Base-by-base conservation (phyloP, 2,888 invertebrate genomes). In the Platycheirus rosarum region DNA sequence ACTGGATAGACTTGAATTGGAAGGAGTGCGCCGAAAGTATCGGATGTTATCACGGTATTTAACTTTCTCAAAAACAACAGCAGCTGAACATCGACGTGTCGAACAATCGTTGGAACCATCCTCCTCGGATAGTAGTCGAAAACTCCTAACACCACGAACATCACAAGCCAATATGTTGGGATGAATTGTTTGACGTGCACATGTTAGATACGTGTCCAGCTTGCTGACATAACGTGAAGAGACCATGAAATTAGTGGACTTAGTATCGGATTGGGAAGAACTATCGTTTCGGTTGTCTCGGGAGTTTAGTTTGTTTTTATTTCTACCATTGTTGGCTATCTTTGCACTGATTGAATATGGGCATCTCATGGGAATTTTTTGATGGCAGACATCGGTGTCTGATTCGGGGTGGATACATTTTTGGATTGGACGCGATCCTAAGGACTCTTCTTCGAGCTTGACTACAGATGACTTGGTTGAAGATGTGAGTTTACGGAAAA, bases 11-110 rank as follows among this genome's bases (percentile, higher is more conserved):
- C 89, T 89, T 60, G 89, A 88, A 66, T 86, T 89, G 68, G 90
- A 88, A 63, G 90, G 90, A 32, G 91, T 89, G 53, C 89, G 89
- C 8, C 89, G 86, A 3, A 90, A 85, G 74, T 90, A 91, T 49
- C 89, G 88, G 37, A 90, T 88, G 53, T 89, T 88, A 65, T 88
- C 87, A 70, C 87, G 88, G 73, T 88, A 89, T 51, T 87, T 88
- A 63, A 90, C 88, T 74, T 89, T 88, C 73, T 90, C 89, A 62
- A 90, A 90, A 6, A 89, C 87, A 42, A 89, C 78, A 51, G 86
- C 85, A 0, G 82, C 49, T 0, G 77, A 62, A 42, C 53, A 66
- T 48, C 55, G 35, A 6, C 46, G 70, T 2, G 20, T 18, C 0
- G 76, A 53, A 35, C 37, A 44, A 4, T 80, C 80, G 7, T 70